Conservation (phyloP, 2,113 vertebrate species). For the Spizaetus ornatus region DNA sequence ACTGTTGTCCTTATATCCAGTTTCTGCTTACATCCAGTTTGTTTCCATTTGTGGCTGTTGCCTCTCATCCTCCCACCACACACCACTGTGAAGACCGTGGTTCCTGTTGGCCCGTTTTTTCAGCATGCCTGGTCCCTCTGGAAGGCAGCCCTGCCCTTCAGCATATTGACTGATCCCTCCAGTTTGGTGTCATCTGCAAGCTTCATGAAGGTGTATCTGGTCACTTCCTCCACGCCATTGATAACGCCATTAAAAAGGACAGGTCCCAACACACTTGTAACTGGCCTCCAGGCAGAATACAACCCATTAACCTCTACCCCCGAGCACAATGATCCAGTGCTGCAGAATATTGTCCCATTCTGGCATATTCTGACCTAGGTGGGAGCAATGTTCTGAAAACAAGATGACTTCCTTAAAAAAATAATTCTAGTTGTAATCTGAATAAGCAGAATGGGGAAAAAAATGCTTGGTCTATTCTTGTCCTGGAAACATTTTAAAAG, state of each 20-base stretch:
- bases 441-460: not conserved
- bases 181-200: not conserved
- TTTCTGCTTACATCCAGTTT: not conserved
- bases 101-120: not conserved
- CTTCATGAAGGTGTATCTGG: not conserved
- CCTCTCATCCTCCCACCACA: not conserved
- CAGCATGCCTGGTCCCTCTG: not conserved
- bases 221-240: not conserved
- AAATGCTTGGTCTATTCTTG: not conserved
- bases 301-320: not conserved
- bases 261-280: not conserved
- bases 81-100: not conserved
- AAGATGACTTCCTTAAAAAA: not conserved
- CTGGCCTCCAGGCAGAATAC: not conserved
- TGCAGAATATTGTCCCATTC: not conserved
- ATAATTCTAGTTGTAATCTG: not conserved
- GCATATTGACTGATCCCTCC: not conserved
- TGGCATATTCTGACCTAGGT: not conserved
- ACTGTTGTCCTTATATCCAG: not conserved
- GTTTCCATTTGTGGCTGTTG: not conserved
- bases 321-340: not conserved
- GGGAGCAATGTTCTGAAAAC: not conserved
- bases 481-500: slow-evolving; percentile 22
- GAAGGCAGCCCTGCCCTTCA: not conserved
- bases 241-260: not conserved